A percentile compares a stretch with the other conserved stretches of the same genome.
Evolutionary conservation across 2,113 vertebrate genomes (phyloP).

Genomic region (Passer montanus): DNA sequence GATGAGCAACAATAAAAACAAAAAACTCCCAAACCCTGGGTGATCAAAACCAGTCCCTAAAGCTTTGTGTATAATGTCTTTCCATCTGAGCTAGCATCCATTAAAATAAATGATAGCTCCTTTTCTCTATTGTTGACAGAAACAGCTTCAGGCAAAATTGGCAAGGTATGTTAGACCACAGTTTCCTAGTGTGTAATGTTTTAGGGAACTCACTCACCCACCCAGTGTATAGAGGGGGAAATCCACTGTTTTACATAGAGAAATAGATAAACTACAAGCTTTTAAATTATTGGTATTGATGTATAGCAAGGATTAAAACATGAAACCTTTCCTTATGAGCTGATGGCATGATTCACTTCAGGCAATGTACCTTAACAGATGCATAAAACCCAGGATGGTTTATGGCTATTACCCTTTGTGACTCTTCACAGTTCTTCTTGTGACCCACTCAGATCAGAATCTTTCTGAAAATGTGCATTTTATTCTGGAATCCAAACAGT

Average conservation of each 20-base stretch:
- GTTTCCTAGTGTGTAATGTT: not conserved
- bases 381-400: not conserved
- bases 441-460: not conserved
- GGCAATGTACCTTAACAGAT: not conserved
- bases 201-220: not conserved
- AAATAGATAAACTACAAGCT: not conserved
- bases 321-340: not conserved
- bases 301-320: not conserved
- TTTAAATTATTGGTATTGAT: not conserved
- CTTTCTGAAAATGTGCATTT: not conserved
- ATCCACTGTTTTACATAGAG: not conserved
- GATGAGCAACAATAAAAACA: not conserved
- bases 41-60: conserved; percentile 33
- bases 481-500: not conserved
- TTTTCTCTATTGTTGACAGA: conserved; percentile 5
- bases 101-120: conserved; percentile 32
- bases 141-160: conserved; percentile 53
- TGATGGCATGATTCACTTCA: not conserved
- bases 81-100: conserved; percentile 5
- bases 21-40: not conserved
- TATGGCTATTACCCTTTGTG: not conserved
- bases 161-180: not conserved
- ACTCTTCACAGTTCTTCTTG: not conserved
- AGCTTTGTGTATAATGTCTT: conserved; percentile 13
- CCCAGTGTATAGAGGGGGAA: not conserved